Evolutionary conservation across 2,888 invertebrate genomes (phyloP).

Genomic region (Trichogramma dendrolimi): DNA sequence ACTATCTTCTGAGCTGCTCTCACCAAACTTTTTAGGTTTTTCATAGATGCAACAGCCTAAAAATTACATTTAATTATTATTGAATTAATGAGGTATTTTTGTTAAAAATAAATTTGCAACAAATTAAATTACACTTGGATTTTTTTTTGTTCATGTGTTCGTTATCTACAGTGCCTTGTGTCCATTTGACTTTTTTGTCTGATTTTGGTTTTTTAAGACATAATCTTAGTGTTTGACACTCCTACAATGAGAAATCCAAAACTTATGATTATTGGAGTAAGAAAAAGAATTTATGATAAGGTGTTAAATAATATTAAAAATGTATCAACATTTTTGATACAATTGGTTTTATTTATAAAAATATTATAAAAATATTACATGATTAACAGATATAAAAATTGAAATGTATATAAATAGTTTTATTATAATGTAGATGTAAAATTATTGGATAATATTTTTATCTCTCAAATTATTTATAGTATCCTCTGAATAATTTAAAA

Average conservation of each 20-base stretch:
- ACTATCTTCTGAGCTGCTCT: slow-evolving; percentile 79
- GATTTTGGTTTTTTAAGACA: slow-evolving; percentile 67
- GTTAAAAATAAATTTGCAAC: slow-evolving; percentile 2
- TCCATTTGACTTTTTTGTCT: slow-evolving; percentile 83
- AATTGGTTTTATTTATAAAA: slow-evolving; percentile 3
- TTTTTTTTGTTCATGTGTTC: slow-evolving; percentile 93
- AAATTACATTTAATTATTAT: slow-evolving; percentile 19
- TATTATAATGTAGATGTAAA: slow-evolving; percentile 3
- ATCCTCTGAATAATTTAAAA: slow-evolving; percentile 62
- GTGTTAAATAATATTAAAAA: no score
- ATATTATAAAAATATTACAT: slow-evolving; percentile 5
- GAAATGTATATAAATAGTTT: slow-evolving; percentile 21
- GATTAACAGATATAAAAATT: slow-evolving; percentile 24
- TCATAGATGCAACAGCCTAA: slow-evolving; percentile 91
- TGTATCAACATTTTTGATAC: neutral
- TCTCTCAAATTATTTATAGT: slow-evolving; percentile 57
- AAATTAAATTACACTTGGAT: slow-evolving; percentile 75
- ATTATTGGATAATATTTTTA: slow-evolving; percentile 54
- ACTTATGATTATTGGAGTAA: neutral
- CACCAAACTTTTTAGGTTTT: slow-evolving; percentile 83
- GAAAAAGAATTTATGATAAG: no score
- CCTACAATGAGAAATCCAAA: slow-evolving; percentile 42
- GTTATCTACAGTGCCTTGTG: slow-evolving; percentile 87
- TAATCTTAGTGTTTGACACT: slow-evolving; percentile 61
- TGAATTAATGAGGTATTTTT: neutral